These are phyloP conservation scores for Holacanthella duospinosa DNA, from an alignment of 2,888 invertebrate genomes.

Conservation along the genomic window DNA sequence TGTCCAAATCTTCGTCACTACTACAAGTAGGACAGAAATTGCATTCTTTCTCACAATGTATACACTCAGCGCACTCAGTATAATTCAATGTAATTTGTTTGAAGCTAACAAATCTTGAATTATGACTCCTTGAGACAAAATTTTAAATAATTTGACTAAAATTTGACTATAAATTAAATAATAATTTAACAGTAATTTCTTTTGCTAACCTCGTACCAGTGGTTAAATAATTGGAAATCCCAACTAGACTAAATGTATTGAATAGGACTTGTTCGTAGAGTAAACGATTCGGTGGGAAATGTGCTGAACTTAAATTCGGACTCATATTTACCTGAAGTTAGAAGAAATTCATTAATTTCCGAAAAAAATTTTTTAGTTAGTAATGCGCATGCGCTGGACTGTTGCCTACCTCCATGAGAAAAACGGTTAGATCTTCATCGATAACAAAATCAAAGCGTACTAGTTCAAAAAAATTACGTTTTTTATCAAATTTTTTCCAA, in stretches of 20 bases:
- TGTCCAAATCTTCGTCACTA: slow-evolving; percentile 48
- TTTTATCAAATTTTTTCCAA: slow-evolving; percentile 37
- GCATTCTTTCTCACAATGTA: slow-evolving; percentile 53
- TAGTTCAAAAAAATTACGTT: slow-evolving; percentile 81
- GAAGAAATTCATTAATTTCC: background rate
- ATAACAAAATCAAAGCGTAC: slow-evolving; percentile 88
- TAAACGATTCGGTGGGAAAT: slow-evolving; percentile 72
- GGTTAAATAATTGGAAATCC: slow-evolving; percentile 46
- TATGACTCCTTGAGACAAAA: background rate
- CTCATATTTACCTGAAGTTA: slow-evolving; percentile 83
- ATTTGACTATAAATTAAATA: too few relatives aligned
- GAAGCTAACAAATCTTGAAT: background rate
- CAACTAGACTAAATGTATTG: slow-evolving; percentile 67
- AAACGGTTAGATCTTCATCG: slow-evolving; percentile 74
- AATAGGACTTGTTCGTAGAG: slow-evolving; percentile 87
- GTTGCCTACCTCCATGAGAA: slow-evolving; percentile 72
- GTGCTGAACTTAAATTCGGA: slow-evolving; percentile 86
- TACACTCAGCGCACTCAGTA: slow-evolving; percentile 51
- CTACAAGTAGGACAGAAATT: slow-evolving; percentile 70
- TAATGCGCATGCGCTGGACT: slow-evolving; percentile 11
- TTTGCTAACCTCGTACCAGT: slow-evolving; percentile 12
- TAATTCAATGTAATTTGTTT: slow-evolving; percentile 63
- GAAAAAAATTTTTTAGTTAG: background rate
- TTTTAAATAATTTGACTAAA: background rate
- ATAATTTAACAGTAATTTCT: slow-evolving; percentile 16